A percentile compares a stretch with the other conserved stretches of the same genome.
Conservation (phyloP, 2,888 invertebrate genomes). For the Thysanoteuthis rhombus region DNA sequence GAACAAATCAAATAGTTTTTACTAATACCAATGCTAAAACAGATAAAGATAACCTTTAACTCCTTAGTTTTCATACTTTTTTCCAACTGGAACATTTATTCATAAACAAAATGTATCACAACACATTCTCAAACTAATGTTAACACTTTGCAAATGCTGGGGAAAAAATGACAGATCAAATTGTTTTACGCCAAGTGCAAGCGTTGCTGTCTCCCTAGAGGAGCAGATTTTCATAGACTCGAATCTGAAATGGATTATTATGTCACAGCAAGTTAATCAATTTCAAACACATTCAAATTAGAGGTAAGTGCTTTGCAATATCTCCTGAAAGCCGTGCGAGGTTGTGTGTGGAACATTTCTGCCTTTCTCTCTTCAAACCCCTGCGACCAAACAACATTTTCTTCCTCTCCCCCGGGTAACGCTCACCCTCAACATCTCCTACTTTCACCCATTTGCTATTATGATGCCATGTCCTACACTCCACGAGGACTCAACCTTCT, state of each 20-base stretch:
- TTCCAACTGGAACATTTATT: too few relatives aligned
- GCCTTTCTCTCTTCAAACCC: not conserved
- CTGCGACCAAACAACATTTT: not conserved
- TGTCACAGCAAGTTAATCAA: not conserved
- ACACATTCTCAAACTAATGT: too few relatives aligned
- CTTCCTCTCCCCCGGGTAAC: not conserved
- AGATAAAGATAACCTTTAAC: too few relatives aligned
- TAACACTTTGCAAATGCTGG: too few relatives aligned
- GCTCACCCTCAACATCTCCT: not conserved
- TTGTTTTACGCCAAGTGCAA: not conserved
- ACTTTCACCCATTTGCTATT: not conserved
- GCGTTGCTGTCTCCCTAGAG: not conserved
- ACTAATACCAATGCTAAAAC: too few relatives aligned
- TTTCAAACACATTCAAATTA: constrained; percentile 12
- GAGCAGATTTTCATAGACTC: not conserved
- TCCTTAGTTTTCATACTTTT: too few relatives aligned
- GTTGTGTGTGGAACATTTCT: not conserved
- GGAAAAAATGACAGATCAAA: not conserved
- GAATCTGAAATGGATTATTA: not conserved
- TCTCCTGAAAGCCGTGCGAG: not conserved
- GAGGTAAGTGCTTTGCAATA: not conserved
- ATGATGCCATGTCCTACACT: not conserved
- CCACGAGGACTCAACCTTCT: not conserved
- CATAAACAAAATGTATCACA: too few relatives aligned
- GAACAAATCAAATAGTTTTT: too few relatives aligned